phyloP scores from a whole-genome alignment of 64 coral and sea anemone species.

The Stichodactyla helianthus region DNA sequence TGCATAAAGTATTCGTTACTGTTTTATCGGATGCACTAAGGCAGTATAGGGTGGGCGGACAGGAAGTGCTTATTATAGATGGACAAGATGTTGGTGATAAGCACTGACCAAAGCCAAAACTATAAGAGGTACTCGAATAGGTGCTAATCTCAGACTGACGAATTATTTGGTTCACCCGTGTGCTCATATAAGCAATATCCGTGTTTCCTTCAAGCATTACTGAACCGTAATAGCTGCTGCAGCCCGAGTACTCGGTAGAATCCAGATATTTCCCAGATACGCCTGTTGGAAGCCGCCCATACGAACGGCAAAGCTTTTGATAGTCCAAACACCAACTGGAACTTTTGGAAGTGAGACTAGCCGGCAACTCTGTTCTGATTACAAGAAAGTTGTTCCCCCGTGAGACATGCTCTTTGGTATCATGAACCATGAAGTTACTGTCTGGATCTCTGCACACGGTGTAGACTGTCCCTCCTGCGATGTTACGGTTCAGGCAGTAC shows the following conservation, averaged over 20 bases:
- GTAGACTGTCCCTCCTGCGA: constrained; percentile 12
- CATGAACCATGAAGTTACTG: constrained; percentile 20
- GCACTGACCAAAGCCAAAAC: constrained; percentile 3
- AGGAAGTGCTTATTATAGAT: neutral
- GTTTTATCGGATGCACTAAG: neutral
- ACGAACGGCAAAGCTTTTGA: constrained; percentile 26
- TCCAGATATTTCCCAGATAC: neutral
- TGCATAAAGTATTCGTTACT: constrained; percentile 6
- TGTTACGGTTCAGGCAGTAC: neutral
- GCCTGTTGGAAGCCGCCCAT: constrained; percentile 13
- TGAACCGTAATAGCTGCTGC: neutral
- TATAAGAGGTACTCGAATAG: neutral
- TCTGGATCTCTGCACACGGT: constrained; percentile 32
- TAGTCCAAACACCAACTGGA: constrained; percentile 40
- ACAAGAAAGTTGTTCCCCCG: constrained; percentile 18
- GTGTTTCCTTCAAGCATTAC: neutral
- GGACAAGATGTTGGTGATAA: too few species aligned
- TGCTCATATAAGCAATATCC: neutral
- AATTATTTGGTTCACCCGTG: neutral
- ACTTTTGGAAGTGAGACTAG: neutral
- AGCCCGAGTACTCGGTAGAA: neutral
- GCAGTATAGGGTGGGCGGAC: neutral
- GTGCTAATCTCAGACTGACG: neutral
- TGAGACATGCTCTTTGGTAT: neutral
- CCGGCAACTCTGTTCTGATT: constrained; percentile 16